Base-by-base conservation (phyloP, 2,888 invertebrate species). In the Volucella inflata region DNA sequence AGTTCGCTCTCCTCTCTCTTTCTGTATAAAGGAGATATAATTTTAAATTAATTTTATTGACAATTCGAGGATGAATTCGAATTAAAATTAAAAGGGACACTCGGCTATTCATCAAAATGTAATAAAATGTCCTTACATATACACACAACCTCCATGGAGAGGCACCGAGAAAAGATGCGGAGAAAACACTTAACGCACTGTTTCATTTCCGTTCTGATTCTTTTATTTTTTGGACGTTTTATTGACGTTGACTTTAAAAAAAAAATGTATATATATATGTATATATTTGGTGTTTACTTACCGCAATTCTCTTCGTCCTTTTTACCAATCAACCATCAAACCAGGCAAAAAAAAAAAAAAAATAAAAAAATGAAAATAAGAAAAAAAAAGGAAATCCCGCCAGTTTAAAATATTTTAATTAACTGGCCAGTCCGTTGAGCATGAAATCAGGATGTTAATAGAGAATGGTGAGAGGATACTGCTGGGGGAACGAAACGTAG, bases 371-470 rank as follows among this genome's bases (percentile, higher is more conserved):
- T 38, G 46, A 60, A 67, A 59, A 8, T 3, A 8, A 21, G 17
- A 71, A 44, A 59, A 59, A 50, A 36, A 42, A 2, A 59, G 53
- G 67, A 72, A 80, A 85, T 72, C 67, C 81, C 62, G 55, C 62
- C 85, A 81, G 85, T 82, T 82, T 70, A 87, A 82, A 82, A 82
- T 87, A 82, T 87, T 87, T 87, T 87, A 87, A 87, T 87, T 87
- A 87, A 87, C 87, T 87, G 87, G 42, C 82, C 87, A 87, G 60
- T 78, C 64, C 77, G 72, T 21, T 82, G 87, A 82, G 87, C 87
- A 87, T 82, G 87, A 82, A 87, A 87, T 82, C 85, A 76, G 62
- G 64, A 62, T 62, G 72, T 77, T 85, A 76, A 72, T 77, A 68
- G 67, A 64, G 46, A 68, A 30, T 30, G 30, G 76, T 51, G 59